Evolutionary conservation across 1,140 invertebrate genomes (phyloP), one percentile per base, ranked within the genome.

Genomic region (Cherax destructor): DNA sequence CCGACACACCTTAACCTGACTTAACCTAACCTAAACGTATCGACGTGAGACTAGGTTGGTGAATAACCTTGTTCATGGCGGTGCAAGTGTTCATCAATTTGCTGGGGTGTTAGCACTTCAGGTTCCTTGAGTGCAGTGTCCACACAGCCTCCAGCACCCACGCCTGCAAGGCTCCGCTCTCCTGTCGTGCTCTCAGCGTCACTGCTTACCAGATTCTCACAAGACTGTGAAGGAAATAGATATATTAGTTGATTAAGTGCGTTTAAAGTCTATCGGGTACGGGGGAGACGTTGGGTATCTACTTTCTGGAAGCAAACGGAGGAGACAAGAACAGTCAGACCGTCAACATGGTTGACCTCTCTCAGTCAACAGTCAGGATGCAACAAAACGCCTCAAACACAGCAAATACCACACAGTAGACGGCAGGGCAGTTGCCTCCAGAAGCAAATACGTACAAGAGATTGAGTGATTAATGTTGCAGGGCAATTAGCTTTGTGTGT

Each of bases 11-110:
- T 41, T 41, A 41, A 41, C 30, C 30, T 0, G 2, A 2, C 30
- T 41, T 41, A 41, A 41, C 30, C 0, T 41, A 41, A 41, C 30
- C 30, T 41, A 41, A 41, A 41, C 30, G 30, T 41, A 41, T 41
- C 30, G 30, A 41, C 30, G 30, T 41, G 30, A 41, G 30, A 41
- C 30, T 41, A 41, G 30, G 30, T 41, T 41, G 30, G 52, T 56
- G 52, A 56, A 9, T 65, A 56, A 91, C 92, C 91, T 72, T 90
- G 83, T 18, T 86, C 91, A 61, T 92, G 90, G 21, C 94, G 91
- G 18, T 94, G 93, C n/a, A 96, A 93, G n/a, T 94, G 93, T 4
- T 93, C 92, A 83, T 92, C 93, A 80, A 93, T 91, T 50, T 94
- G 92, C 21, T 92, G 81, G 7, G 90, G 83, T 61, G 88, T 92